phyloP scores from a whole-genome alignment of 2,113 vertebrate species.

The Rhombomys opimus region DNA sequence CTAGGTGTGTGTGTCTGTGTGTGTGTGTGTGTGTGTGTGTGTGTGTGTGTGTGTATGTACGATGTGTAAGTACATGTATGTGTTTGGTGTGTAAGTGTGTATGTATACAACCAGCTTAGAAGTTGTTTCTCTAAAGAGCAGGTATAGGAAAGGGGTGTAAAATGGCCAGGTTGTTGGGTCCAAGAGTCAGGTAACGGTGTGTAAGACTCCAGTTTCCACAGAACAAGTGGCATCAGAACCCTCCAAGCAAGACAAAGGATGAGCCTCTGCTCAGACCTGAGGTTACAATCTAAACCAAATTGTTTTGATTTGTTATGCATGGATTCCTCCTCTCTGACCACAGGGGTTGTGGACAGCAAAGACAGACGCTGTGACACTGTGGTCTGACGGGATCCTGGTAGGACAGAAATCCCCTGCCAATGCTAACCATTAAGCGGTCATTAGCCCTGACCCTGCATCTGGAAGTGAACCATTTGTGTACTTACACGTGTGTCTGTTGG shows the following conservation, averaged over 20 bases:
- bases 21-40: not conserved
- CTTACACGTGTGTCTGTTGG: not conserved
- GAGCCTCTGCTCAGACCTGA: not conserved
- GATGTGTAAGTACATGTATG: not conserved
- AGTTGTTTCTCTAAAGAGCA: not conserved
- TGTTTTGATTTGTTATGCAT: not conserved
- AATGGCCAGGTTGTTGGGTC: not conserved
- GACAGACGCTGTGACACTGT: not conserved
- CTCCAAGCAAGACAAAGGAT: not conserved
- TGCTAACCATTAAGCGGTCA: not conserved
- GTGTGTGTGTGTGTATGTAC: not conserved
- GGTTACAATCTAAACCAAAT: not conserved
- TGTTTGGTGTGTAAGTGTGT: not conserved
- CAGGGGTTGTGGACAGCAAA: not conserved
- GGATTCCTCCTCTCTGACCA: not conserved
- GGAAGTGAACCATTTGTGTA: fast-evolving
- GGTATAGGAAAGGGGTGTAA: not conserved
- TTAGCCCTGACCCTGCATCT: fast-evolving
- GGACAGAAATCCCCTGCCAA: not conserved
- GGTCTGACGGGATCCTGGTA: not conserved
- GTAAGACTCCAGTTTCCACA: not conserved
- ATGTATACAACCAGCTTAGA: not conserved
- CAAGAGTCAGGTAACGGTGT: not conserved
- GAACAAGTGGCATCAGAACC: not conserved
- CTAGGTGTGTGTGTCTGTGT: not conserved